Base-by-base conservation (phyloP, 2,113 vertebrate genomes). In the Sterna hirundo region DNA sequence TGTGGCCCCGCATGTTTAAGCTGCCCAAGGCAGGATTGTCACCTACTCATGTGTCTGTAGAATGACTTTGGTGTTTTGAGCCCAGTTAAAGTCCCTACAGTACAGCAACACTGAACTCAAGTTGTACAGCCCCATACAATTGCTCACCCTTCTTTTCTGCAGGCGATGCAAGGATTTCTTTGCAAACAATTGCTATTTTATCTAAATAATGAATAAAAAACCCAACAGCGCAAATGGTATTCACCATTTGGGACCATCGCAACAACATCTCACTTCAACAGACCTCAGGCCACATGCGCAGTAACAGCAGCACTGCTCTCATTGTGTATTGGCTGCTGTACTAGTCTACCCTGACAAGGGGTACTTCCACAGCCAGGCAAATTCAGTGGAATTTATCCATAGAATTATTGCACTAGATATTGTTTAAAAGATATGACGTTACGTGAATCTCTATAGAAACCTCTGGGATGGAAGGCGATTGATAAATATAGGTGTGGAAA, bases 1-100 rank as follows among this genome's bases (percentile, higher is more conserved):
- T 0, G 0, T 3, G 19, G 65, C 11, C 58, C 23, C 12, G 7
- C 3, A 1, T 2, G 2, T 21, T 79, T 25, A 44, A 16, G 5
- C 6, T 61, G 49, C 13, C 44, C 66, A 46, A 72, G 55, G 55
- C 51, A 82, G 32, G 42, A 82, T 0, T 75, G 55, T 69, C 78
- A 94, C 26, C n/a, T 77, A 6, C 16, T 58, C 34, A 30, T 0
- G 0, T 6, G 5, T 20, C 44, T 69, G 26, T 46, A 38, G 72
- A 83, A 47, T 16, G 8, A 14, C 25, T 7, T 3, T 10, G 18
- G 36, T 10, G 3, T 17, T 44, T 42, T 11, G 7, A 71, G 7
- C 49, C 65, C 61, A 21, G 10, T 7, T n/a, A 74, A 32, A n/a
- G 30, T 69, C 54, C 25, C n/a, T 13, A 5, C 4, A 10, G 51